phyloP scores from a whole-genome alignment of 2,797 vertebrate species.

The Sebastes glaucus region DNA sequence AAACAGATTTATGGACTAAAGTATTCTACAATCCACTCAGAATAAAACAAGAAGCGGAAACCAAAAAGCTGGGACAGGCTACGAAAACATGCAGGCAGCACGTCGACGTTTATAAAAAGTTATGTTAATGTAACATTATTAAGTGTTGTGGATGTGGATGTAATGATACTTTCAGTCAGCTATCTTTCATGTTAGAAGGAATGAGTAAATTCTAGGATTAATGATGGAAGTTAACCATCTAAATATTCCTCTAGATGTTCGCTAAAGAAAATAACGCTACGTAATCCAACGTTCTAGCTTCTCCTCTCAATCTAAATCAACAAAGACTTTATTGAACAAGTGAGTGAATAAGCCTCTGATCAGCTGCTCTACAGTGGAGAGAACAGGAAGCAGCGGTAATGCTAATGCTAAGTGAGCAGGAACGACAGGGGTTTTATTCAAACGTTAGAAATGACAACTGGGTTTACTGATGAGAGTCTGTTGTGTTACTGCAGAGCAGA shows the following conservation, averaged over 20 bases:
- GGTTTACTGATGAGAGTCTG: neutral
- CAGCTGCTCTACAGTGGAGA: neutral
- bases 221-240: too few relatives aligned
- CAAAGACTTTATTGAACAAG: neutral
- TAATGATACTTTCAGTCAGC: neutral
- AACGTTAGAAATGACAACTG: neutral
- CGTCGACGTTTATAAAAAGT: neutral
- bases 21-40: neutral
- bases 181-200: neutral
- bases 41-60: neutral
- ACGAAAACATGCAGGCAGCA: neutral
- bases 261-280: neutral
- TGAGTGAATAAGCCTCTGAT: neutral
- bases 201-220: neutral
- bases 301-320: neutral
- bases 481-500: neutral
- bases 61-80: neutral
- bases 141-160: neutral
- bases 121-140: neutral
- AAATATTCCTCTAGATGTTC: neutral
- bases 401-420: neutral
- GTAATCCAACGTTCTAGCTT: neutral
- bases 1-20: neutral
- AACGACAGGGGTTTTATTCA: neutral
- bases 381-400: neutral